A percentile compares a stretch with the other conserved stretches of the same genome.
Conservation (phyloP, 2,888 invertebrate genomes). For the Platycheirus rosarum region DNA sequence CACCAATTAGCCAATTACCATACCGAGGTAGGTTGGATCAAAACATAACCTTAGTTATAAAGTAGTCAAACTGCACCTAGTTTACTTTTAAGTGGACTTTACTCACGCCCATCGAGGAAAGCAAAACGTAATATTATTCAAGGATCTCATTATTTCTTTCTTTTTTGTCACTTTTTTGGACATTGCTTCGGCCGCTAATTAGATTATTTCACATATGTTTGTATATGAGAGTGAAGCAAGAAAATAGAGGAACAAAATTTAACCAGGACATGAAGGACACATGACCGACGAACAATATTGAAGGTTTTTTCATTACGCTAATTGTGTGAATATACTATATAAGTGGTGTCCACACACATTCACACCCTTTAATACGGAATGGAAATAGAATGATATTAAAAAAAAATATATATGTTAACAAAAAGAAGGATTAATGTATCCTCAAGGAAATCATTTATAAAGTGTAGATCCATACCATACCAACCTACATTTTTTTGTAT, state of each 20-base stretch:
- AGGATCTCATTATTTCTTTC: conserved; percentile 20
- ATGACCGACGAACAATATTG: conserved; percentile 1
- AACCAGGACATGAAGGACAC: conserved; percentile 28
- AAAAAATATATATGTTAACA: conserved; percentile 1
- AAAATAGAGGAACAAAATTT: neutral
- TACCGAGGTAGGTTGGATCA: no score
- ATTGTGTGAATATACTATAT: conserved; percentile 10
- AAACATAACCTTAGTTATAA: neutral
- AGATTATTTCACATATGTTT: conserved; percentile 24
- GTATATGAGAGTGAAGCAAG: conserved; percentile 12
- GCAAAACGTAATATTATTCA: neutral
- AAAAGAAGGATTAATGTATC: conserved; percentile 10
- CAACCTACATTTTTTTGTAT: no score
- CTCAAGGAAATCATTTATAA: conserved; percentile 25
- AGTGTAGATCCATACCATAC: neutral
- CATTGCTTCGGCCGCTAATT: no score
- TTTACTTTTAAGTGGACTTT: neutral
- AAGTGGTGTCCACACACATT: conserved; percentile 6
- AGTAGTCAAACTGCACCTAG: conserved; percentile 9
- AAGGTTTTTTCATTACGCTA: conserved; percentile 20
- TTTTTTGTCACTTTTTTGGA: conserved; percentile 5
- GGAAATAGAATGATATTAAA: neutral
- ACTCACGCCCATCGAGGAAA: conserved; percentile 18
- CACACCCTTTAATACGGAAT: conserved; percentile 10
- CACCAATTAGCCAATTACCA: no score